Percentiles rank a stretch among this genome's conserved stretches.
Conservation (phyloP, 1,140 invertebrate genomes). For the Zaprionus lachaisei region DNA sequence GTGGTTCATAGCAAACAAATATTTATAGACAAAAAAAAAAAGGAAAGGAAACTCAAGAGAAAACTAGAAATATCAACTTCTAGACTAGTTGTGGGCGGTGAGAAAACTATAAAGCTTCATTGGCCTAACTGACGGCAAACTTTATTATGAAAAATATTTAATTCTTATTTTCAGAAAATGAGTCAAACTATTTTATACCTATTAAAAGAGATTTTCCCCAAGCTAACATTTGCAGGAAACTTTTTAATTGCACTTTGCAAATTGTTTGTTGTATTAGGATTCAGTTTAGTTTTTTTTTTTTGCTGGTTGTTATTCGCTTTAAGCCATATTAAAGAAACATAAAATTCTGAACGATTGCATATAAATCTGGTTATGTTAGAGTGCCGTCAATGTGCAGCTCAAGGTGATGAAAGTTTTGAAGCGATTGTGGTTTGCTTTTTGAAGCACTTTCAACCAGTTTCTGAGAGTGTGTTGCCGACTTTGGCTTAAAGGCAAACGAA, state of each 20-base stretch:
- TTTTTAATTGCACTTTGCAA: slow-evolving; percentile 11
- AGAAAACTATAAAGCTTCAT: not conserved
- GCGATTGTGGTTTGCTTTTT: not conserved
- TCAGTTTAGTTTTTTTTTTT: not conserved
- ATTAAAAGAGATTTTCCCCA: slow-evolving; percentile 2
- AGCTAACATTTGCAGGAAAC: slow-evolving; percentile 3
- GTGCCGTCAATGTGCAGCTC: not conserved
- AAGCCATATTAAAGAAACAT: slow-evolving; percentile 5
- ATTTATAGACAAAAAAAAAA: not conserved
- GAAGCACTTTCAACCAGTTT: not conserved
- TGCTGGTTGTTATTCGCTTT: not conserved
- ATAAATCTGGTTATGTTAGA: not conserved
- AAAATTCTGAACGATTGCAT: not conserved
- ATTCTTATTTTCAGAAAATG: slow-evolving; percentile 1
- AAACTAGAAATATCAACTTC: not conserved
- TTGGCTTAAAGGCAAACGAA: not conserved
- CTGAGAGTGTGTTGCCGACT: not conserved
- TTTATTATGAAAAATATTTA: slow-evolving; percentile 10
- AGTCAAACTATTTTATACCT: slow-evolving; percentile 12
- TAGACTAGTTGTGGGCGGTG: not conserved
- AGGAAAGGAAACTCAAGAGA: not conserved
- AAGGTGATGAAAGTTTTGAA: slow-evolving; percentile 5
- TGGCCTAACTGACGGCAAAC: slow-evolving; percentile 3
- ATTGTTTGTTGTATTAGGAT: slow-evolving; percentile 5
- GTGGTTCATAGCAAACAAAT: not conserved